phyloP scores from a whole-genome alignment of 1,140 invertebrate species.

The Catajapyx aquilonaris region DNA sequence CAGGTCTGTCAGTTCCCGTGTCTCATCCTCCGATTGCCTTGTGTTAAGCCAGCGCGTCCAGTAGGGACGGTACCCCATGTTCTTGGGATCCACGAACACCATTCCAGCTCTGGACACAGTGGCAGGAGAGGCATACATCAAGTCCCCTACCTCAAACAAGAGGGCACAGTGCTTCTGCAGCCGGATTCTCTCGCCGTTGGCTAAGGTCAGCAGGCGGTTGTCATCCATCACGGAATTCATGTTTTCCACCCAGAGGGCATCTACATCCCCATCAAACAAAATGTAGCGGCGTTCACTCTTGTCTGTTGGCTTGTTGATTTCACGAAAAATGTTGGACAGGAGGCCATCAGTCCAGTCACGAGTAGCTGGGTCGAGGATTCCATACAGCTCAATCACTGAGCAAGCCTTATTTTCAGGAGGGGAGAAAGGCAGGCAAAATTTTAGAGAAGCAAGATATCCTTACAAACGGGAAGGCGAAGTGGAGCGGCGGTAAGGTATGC shows the following conservation, averaged over 20 bases:
- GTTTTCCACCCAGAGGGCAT: constrained; percentile 84
- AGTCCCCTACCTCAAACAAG: constrained; percentile 71
- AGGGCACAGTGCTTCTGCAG: constrained; percentile 59
- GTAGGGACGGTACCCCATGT: constrained; percentile 63
- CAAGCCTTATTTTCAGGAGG: too few relatives aligned
- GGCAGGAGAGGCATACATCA: constrained; percentile 74
- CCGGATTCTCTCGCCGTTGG: constrained; percentile 73
- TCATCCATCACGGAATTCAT: constrained; percentile 96
- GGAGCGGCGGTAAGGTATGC: too few relatives aligned
- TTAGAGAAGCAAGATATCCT: constrained; percentile 30
- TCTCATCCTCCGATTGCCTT: constrained; percentile 23
- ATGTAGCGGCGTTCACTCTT: constrained; percentile 55
- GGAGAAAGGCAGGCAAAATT: too few relatives aligned
- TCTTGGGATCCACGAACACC: constrained; percentile 83
- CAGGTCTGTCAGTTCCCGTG: constrained; percentile 29
- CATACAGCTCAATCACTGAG: constrained; percentile 71
- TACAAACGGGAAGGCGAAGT: constrained; percentile 28
- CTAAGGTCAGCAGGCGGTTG: constrained; percentile 67
- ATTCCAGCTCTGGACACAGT: constrained; percentile 79
- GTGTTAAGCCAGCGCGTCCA: constrained; percentile 44
- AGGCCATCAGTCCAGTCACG: constrained; percentile 83
- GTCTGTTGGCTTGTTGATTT: constrained; percentile 55
- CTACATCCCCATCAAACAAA: constrained; percentile 80
- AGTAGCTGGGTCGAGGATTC: constrained; percentile 60
- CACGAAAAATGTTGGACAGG: constrained; percentile 71